Evolutionary conservation across 1,140 invertebrate species (phyloP), one percentile per base, ranked within the genome.

Genomic region (Drosophila lowei): DNA sequence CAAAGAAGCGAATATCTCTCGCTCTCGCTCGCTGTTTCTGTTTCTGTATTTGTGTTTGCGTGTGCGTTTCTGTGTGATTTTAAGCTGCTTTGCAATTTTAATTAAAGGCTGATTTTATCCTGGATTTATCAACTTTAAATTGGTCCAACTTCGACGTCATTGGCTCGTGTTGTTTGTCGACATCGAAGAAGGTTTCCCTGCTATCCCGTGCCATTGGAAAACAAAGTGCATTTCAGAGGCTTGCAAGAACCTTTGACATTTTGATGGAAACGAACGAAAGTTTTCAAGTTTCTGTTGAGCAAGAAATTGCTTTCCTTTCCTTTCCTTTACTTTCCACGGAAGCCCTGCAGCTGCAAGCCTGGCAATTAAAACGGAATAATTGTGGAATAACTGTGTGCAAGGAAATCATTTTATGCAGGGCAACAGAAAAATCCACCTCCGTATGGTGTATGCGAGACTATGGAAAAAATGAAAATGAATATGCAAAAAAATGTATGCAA

Each of bases 1-100:
- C 41, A n/a, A 49, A 72, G 18, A 55, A 28, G 58, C 8, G 34
- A n/a, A 34, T 15, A n/a, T 9, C 46, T 13, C 8, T 9, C 28
- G 15, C 28, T 16, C 15, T 25, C 23, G 4, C 6, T 50, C 8
- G 15, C 1, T 15, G 6, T 11, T 28, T 30, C 1, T 15, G 6
- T 11, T 28, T 49, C 13, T 41, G 8, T 15, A 11, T 43, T 23
- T 28, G 23, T 28, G 16, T 18, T 18, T 16, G 23, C 18, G n/a
- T 43, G 55, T 49, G 11, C 38, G 18, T 53, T 16, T 53, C 60
- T 50, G 28, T 43, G 50, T 47, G 50, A 55, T 65, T 79, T 61
- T 73, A 86, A 86, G 73, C 81, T 54, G 73, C 80, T 85, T 84
- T 73, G 59, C 57, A 30, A 52, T 79, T 79, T 79, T 79, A 76